These are phyloP conservation scores for Drosophila ustulata DNA, from an alignment of 2,888 invertebrate genomes.

Conservation along the genomic window DNA sequence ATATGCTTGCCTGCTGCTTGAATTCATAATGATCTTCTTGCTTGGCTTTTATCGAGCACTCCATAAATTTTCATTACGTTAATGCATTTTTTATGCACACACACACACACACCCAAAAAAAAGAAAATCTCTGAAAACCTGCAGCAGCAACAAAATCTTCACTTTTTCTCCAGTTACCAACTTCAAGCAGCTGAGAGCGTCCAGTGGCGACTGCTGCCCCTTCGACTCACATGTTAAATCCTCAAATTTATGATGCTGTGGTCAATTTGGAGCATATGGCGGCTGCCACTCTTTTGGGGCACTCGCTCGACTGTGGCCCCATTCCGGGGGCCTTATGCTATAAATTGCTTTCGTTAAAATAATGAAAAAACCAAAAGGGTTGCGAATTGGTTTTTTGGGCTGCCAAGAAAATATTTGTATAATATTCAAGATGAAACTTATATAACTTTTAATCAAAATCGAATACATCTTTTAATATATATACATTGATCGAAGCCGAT, in stretches of 20 bases:
- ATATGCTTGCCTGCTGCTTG: constrained; percentile 38
- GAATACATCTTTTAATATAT: background rate
- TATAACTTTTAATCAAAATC: constrained; percentile 1
- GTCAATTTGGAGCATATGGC: constrained; percentile 76
- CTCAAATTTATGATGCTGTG: constrained; percentile 76
- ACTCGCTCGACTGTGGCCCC: constrained; percentile 32
- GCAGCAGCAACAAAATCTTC: constrained; percentile 28
- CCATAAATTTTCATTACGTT: constrained; percentile 78
- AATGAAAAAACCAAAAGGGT: constrained; percentile 50
- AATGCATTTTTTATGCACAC: constrained; percentile 71
- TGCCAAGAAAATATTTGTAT: constrained; percentile 2
- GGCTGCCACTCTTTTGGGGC: constrained; percentile 52
- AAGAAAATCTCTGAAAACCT: constrained; percentile 27
- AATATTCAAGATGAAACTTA: background rate
- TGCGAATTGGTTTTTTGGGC: constrained; percentile 43
- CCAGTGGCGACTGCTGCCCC: constrained; percentile 15
- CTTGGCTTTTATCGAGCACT: constrained; percentile 58
- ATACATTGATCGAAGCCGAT: background rate
- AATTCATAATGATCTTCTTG: constrained; percentile 58
- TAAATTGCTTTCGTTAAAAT: constrained; percentile 60
- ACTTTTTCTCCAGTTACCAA: constrained; percentile 16
- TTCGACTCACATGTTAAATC: constrained; percentile 66
- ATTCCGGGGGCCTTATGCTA: constrained; percentile 41
- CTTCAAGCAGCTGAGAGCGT: constrained; percentile 17
- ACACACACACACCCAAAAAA: background rate